phyloP scores from a whole-genome alignment of 1,140 invertebrate genomes.

The Fopius arisanus region DNA sequence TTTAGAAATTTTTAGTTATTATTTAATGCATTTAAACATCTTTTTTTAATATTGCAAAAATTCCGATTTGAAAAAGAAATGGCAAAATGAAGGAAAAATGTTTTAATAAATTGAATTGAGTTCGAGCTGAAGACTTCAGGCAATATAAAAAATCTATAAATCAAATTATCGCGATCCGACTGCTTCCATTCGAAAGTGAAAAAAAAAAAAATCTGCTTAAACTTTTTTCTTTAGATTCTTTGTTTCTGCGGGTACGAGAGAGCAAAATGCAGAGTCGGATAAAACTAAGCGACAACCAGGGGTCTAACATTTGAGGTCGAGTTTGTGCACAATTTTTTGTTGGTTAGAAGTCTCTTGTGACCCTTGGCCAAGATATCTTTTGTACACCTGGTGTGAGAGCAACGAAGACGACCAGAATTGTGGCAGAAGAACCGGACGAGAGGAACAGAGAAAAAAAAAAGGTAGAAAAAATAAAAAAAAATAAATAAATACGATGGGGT shows the following conservation, averaged over 20 bases:
- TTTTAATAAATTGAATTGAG: too few species aligned
- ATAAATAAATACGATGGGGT: conserved; percentile 20
- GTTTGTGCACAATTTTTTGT: neutral
- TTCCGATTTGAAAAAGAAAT: too few species aligned
- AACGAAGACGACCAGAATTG: neutral
- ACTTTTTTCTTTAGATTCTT: neutral
- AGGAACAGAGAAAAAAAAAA: neutral
- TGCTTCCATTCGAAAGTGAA: too few species aligned
- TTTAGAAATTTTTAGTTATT: too few species aligned
- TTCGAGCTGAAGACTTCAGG: too few species aligned
- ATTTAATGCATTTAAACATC: too few species aligned
- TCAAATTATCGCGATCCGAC: too few species aligned
- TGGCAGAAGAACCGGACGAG: neutral
- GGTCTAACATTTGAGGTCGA: neutral
- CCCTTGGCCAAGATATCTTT: neutral
- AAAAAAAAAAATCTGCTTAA: neutral
- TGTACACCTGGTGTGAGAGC: neutral
- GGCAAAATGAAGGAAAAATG: too few species aligned
- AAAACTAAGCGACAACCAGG: neutral
- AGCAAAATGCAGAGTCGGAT: neutral
- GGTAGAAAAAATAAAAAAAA: neutral
- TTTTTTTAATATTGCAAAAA: too few species aligned
- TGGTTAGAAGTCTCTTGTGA: neutral
- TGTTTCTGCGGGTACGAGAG: neutral
- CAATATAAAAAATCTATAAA: too few species aligned